Evolutionary conservation across 2,888 invertebrate genomes (phyloP).

Genomic region (Anaspis maculata): DNA sequence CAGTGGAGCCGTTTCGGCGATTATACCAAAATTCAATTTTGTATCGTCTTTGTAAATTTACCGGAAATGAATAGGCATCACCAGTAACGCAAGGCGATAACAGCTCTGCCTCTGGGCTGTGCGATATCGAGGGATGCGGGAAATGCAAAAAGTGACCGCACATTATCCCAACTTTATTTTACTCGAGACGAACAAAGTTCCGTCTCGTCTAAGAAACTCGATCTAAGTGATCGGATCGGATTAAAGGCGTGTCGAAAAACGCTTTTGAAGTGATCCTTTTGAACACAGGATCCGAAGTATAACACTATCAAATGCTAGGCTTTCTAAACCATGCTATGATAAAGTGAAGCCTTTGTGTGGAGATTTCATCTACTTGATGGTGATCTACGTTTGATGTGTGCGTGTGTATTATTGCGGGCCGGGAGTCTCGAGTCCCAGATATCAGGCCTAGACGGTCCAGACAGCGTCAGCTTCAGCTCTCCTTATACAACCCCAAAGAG

Average conservation of each 20-base stretch:
- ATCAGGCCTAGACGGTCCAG: too few relatives aligned
- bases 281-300: conserved; percentile 20
- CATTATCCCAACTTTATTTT: conserved; percentile 21
- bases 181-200: conserved; percentile 18
- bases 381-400: conserved; percentile 19
- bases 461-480: too few relatives aligned
- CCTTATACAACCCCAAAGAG: too few relatives aligned
- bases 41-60: conserved; percentile 16
- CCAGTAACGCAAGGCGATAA: conserved; percentile 16
- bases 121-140: conserved; percentile 7
- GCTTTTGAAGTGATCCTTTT: conserved; percentile 27
- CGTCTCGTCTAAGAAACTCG: conserved; percentile 21
- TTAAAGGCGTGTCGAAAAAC: conserved; percentile 27
- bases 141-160: conserved; percentile 18
- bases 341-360: conserved; percentile 21
- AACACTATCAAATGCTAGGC: conserved; percentile 25
- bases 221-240: conserved; percentile 27
- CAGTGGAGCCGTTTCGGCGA: conserved; percentile 14
- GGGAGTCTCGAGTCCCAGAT: too few relatives aligned
- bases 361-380: conserved; percentile 20
- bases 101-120: conserved; percentile 5
- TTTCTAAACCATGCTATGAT: conserved; percentile 24
- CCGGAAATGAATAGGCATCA: conserved; percentile 14
- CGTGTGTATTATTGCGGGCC: conserved; percentile 18
- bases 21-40: conserved; percentile 14